Conservation (phyloP, 2,113 vertebrate species). For the Corythornis cristatus region DNA sequence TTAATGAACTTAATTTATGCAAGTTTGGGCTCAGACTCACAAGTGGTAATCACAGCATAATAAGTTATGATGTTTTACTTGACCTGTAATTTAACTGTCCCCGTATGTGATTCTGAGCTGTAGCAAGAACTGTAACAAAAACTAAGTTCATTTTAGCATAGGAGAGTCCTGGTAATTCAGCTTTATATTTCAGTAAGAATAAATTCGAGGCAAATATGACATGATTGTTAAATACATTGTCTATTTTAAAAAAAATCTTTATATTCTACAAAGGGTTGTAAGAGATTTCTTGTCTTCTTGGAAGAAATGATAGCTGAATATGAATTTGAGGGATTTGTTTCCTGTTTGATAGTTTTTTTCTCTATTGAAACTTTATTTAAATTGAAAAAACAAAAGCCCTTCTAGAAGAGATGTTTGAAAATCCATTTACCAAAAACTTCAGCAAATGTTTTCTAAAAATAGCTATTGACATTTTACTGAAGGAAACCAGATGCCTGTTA, state of each 20-base stretch:
- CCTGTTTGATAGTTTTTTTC: not conserved
- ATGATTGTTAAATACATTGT: not conserved
- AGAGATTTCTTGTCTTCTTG: not conserved
- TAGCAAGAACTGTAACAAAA: not conserved
- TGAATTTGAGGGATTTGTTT: not conserved
- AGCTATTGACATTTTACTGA: not conserved
- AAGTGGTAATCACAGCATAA: not conserved
- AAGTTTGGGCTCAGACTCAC: not conserved
- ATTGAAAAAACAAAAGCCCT: not conserved
- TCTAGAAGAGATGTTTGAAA: not conserved
- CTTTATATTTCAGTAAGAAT: not conserved
- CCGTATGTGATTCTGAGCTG: not conserved
- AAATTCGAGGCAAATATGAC: not conserved
- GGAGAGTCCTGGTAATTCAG: not conserved
- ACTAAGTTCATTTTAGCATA: not conserved
- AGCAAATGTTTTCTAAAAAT: not conserved
- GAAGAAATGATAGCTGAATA: not conserved
- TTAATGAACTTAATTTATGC: constrained; percentile 4
- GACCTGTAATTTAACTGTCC: not conserved
- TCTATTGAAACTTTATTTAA: not conserved
- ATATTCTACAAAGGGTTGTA: not conserved
- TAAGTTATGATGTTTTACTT: not conserved
- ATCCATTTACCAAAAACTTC: not conserved
- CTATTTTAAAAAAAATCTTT: not conserved
- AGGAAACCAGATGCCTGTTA: not conserved